A percentile compares a stretch with the other conserved stretches of the same genome.
These are phyloP conservation scores for Macropis europaea DNA, from an alignment of 2,888 invertebrate genomes.

Conservation along the genomic window DNA sequence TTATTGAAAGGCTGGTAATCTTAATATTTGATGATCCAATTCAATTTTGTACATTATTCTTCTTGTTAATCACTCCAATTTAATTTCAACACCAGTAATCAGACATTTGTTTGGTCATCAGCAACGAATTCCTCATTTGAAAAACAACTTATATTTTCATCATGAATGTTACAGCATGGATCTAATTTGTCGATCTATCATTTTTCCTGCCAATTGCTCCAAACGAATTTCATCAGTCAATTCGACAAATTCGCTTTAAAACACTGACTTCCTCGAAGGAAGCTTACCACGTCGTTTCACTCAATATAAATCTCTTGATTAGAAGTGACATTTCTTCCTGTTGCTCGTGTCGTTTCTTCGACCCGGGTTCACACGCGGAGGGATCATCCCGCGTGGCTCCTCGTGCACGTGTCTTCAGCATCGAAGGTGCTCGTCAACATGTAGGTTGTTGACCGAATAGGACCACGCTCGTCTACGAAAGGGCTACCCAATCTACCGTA, in stretches of 20 bases:
- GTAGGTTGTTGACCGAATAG: constrained; percentile 51
- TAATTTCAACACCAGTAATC: too few relatives aligned
- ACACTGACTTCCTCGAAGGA: constrained; percentile 14
- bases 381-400: constrained; percentile 17
- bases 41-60: too few relatives aligned
- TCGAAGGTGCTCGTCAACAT: constrained; percentile 43
- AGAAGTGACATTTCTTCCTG: constrained; percentile 38
- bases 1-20: too few relatives aligned
- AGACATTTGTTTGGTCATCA: too few relatives aligned
- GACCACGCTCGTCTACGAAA: constrained; percentile 52
- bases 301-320: constrained; percentile 45
- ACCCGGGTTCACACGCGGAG: constrained; percentile 33
- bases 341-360: constrained; percentile 4
- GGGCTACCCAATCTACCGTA: constrained; percentile 71
- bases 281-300: constrained; percentile 13
- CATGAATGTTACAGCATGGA: too few relatives aligned
- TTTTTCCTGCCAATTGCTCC: too few relatives aligned
- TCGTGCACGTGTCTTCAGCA: constrained; percentile 40
- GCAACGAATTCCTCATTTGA: too few relatives aligned
- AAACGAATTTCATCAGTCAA: too few relatives aligned
- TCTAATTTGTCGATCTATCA: too few relatives aligned
- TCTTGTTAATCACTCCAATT: too few relatives aligned
- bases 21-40: too few relatives aligned
- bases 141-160: too few relatives aligned
- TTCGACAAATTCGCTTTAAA: neutral